phyloP scores from a whole-genome alignment of 2,888 invertebrate species.

The Amblyjoppa fuscipennis region DNA sequence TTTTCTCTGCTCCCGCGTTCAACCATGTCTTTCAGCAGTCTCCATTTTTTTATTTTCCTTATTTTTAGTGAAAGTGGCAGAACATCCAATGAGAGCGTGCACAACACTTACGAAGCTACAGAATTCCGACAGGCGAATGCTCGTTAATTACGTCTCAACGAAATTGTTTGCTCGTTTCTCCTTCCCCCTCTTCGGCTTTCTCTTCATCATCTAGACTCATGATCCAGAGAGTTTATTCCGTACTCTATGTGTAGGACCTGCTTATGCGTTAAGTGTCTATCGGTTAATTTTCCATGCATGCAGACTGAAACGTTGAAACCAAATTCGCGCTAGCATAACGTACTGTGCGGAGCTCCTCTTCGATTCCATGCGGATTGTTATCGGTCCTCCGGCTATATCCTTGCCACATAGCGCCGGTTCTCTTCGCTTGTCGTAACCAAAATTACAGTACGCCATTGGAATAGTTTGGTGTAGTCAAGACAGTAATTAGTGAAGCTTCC shows the following conservation, averaged over 20 bases:
- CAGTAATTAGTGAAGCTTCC: background rate
- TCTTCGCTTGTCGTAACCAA: conserved; percentile 4
- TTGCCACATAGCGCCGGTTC: background rate
- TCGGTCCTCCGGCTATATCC: background rate
- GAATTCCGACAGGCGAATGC: conserved; percentile 44
- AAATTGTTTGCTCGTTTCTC: conserved; percentile 73
- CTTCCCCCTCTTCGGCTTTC: conserved; percentile 16
- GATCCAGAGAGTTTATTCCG: background rate
- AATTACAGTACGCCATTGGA: background rate
- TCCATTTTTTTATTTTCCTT: background rate
- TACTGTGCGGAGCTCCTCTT: conserved; percentile 5
- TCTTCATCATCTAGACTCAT: background rate
- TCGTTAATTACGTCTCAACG: conserved; percentile 70
- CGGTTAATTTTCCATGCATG: conserved; percentile 78
- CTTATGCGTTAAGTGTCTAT: conserved; percentile 76
- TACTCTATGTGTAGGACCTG: conserved; percentile 69
- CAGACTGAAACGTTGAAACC: conserved; percentile 34
- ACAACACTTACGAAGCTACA: background rate
- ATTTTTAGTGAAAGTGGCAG: background rate
- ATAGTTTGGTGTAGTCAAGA: background rate
- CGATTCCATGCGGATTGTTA: background rate
- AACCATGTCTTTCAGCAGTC: background rate
- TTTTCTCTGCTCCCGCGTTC: background rate
- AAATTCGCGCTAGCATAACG: conserved; percentile 14
- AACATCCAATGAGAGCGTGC: conserved; percentile 1